These are phyloP conservation scores for Phortica magna DNA, from an alignment of 2,888 invertebrate species.

Conservation along the genomic window DNA sequence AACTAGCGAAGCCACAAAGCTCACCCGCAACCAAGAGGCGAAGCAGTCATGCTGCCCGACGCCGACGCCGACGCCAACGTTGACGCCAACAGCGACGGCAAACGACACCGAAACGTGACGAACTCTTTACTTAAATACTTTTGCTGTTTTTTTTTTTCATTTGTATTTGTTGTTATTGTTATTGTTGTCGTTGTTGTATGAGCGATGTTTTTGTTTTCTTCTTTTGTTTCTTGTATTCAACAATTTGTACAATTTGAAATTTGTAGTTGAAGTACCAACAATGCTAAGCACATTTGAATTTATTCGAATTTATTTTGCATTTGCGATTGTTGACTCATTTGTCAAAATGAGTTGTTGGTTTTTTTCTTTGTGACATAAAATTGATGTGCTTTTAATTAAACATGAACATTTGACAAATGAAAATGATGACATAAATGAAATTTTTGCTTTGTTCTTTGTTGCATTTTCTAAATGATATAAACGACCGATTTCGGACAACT, in stretches of 20 bases:
- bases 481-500: too few relatives aligned
- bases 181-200: background rate
- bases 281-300: background rate
- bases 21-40: constrained; percentile 44
- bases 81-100: constrained; percentile 44
- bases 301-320: constrained; percentile 26
- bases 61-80: constrained; percentile 23
- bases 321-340: constrained; percentile 43
- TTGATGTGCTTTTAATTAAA: too few relatives aligned
- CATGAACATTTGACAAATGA: too few relatives aligned
- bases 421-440: too few relatives aligned
- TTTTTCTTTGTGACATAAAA: background rate
- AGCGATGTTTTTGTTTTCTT: background rate
- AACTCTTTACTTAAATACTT: constrained; percentile 40
- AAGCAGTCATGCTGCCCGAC: constrained; percentile 7
- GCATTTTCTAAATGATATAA: too few relatives aligned
- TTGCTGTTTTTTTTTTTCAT: constrained; percentile 12
- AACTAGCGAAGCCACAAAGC: constrained; percentile 20
- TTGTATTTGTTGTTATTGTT: background rate
- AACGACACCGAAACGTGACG: constrained; percentile 62
- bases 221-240: constrained; percentile 28
- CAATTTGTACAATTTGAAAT: too few relatives aligned
- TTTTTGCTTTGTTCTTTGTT: too few relatives aligned
- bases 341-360: background rate
- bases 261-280: too few relatives aligned